A percentile compares a stretch with the other conserved stretches of the same genome.
Evolutionary conservation across 2,888 invertebrate species (phyloP).

Genomic region (Sesamia inferens): DNA sequence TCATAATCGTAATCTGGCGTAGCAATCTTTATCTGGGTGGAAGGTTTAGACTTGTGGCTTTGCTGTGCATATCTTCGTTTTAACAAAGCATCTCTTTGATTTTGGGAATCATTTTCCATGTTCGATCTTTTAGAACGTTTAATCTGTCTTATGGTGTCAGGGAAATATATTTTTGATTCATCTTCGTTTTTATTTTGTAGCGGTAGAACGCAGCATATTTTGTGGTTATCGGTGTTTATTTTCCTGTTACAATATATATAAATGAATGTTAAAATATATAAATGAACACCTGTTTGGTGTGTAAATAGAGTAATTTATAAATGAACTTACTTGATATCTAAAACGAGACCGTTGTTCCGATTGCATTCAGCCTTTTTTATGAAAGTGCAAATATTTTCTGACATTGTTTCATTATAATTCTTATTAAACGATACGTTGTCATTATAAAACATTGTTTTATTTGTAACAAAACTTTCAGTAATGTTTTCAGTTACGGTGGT

Average conservation of each 20-base stretch:
- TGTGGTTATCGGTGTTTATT: conserved; percentile 65
- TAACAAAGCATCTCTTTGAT: conserved; percentile 78
- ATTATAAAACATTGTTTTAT: conserved; percentile 30
- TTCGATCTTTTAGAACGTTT: conserved; percentile 61
- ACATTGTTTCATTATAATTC: conserved; percentile 56
- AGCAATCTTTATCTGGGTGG: conserved; percentile 68
- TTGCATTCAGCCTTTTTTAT: conserved; percentile 75
- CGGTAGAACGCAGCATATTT: conserved; percentile 60
- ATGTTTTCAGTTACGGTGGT: conserved; percentile 7
- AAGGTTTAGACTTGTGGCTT: conserved; percentile 60
- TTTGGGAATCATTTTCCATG: conserved; percentile 67
- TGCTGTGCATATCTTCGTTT: conserved; percentile 69
- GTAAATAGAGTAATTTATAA: not conserved
- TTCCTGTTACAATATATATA: conserved; percentile 59
- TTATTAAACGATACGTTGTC: conserved; percentile 48
- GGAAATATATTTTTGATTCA: conserved; percentile 47
- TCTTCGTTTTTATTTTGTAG: conserved; percentile 30
- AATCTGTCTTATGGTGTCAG: conserved; percentile 33
- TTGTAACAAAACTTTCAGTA: conserved; percentile 1
- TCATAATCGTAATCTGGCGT: conserved; percentile 74
- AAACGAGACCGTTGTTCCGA: conserved; percentile 72
- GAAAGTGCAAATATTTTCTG: conserved; percentile 78
- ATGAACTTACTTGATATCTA: conserved; percentile 63
- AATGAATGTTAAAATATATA: not conserved
- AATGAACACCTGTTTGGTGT: not conserved